A percentile compares a stretch with the other conserved stretches of the same genome.
phyloP scores from a whole-genome alignment of 1,140 invertebrate species.

The Heterodera schachtii region DNA sequence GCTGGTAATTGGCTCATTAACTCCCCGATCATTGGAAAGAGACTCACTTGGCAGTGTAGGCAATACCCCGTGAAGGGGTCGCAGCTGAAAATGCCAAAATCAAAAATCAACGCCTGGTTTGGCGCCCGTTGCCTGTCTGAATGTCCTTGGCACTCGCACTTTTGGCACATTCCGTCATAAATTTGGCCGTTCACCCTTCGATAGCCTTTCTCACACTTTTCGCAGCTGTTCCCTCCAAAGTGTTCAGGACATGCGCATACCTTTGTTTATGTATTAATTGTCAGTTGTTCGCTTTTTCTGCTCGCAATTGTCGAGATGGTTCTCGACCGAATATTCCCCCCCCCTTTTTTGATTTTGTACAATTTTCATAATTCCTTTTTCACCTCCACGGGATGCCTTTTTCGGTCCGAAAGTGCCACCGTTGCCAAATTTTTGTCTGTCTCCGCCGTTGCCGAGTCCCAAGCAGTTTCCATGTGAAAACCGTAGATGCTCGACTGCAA shows the following conservation, averaged over 20 bases:
- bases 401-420: conserved; percentile 17
- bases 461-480: conserved; percentile 23
- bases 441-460: conserved; percentile 4
- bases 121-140: conserved; percentile 69
- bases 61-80: conserved; percentile 79
- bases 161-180: conserved; percentile 75
- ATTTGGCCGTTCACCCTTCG: conserved; percentile 73
- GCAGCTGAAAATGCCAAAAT: conserved; percentile 68
- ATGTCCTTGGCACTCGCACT: conserved; percentile 87
- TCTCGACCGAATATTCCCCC: neutral
- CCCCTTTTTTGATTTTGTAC: neutral
- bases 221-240: conserved; percentile 59
- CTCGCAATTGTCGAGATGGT: neutral
- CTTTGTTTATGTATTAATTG: neutral
- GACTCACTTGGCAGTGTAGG: conserved; percentile 64
- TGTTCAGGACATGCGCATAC: conserved; percentile 59
- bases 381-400: conserved; percentile 49
- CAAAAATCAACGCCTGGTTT: neutral
- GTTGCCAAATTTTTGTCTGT: neutral
- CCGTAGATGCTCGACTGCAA: conserved; percentile 75
- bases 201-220: conserved; percentile 80
- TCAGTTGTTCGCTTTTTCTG: neutral
- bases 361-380: conserved; percentile 16
- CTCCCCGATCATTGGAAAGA: neutral
- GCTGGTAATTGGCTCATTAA: conserved; percentile 66